A percentile compares a stretch with the other conserved stretches of the same genome.
Conservation (phyloP, 1,140 invertebrate species). For the Hyles vespertilio region DNA sequence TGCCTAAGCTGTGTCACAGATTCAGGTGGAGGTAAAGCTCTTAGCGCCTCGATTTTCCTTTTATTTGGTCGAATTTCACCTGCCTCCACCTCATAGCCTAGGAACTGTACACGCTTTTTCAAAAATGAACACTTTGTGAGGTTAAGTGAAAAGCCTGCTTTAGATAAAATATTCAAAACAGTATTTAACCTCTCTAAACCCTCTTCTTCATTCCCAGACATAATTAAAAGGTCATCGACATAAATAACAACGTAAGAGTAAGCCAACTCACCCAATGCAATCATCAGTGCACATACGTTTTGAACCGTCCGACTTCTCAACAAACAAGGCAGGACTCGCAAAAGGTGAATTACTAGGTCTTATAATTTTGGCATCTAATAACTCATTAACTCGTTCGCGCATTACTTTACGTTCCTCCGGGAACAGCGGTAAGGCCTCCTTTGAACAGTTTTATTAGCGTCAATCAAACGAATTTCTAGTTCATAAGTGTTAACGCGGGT, state of each 20-base stretch:
- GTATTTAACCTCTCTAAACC: conserved; percentile 13
- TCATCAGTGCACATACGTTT: conserved; percentile 34
- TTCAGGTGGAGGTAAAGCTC: conserved; percentile 27
- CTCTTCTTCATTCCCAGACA: conserved; percentile 7
- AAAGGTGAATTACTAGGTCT: conserved; percentile 33
- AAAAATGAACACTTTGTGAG: conserved; percentile 33
- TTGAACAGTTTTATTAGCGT: conserved; percentile 24
- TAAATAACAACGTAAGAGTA: conserved; percentile 23
- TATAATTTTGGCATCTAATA: conserved; percentile 25
- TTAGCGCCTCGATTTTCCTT: conserved; percentile 23
- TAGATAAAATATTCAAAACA: conserved; percentile 11
- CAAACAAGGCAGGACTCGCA: conserved; percentile 37
- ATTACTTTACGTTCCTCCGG: conserved; percentile 23
- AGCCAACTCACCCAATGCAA: conserved; percentile 22
- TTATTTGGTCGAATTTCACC: conserved; percentile 25
- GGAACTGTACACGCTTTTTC: conserved; percentile 29
- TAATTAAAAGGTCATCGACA: conserved; percentile 26
- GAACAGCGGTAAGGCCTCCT: conserved; percentile 29
- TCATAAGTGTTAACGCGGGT: conserved; percentile 17
- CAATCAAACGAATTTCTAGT: conserved; percentile 22
- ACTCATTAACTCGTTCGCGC: conserved; percentile 25
- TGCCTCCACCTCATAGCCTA: conserved; percentile 22
- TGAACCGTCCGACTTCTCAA: conserved; percentile 21
- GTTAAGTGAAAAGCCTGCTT: conserved; percentile 30
- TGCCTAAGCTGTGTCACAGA: conserved; percentile 29